Evolutionary conservation across 1,140 invertebrate species (phyloP).

Genomic region (Brachionus rubens): DNA sequence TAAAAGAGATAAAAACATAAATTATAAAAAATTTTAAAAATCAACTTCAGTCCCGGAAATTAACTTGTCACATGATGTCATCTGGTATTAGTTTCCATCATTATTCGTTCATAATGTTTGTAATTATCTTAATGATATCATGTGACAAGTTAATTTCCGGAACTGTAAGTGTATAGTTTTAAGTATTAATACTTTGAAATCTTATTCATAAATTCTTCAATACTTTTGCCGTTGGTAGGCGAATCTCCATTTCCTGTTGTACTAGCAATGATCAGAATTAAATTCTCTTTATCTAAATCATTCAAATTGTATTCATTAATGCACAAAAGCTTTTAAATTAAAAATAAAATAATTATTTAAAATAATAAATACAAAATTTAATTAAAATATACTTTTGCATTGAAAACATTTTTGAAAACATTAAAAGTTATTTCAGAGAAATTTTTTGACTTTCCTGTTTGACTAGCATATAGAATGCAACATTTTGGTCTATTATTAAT

Average conservation of each 20-base stretch:
- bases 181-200: background rate
- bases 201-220: background rate
- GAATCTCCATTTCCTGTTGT: constrained; percentile 95
- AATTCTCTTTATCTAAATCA: constrained; percentile 84
- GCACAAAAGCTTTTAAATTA: constrained; percentile 68
- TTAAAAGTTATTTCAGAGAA: constrained; percentile 86
- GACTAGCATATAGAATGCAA: constrained; percentile 85
- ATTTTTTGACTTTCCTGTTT: constrained; percentile 88
- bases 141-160: too few relatives aligned
- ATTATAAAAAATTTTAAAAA: too few relatives aligned
- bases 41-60: too few relatives aligned
- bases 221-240: constrained; percentile 87
- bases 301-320: constrained; percentile 90
- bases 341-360: constrained; percentile 45
- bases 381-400: constrained; percentile 74
- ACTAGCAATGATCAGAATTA: constrained; percentile 83
- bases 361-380: constrained; percentile 23
- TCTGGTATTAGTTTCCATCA: too few relatives aligned
- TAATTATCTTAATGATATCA: background rate
- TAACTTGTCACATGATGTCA: too few relatives aligned
- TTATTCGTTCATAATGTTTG: too few relatives aligned
- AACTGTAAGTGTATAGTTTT: too few relatives aligned
- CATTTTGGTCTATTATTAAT: constrained; percentile 85
- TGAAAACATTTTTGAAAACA: constrained; percentile 86
- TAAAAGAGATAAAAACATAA: too few relatives aligned